Evolutionary conservation across 2,888 invertebrate species (phyloP).

Genomic region (Eupeodes latifasciatus): DNA sequence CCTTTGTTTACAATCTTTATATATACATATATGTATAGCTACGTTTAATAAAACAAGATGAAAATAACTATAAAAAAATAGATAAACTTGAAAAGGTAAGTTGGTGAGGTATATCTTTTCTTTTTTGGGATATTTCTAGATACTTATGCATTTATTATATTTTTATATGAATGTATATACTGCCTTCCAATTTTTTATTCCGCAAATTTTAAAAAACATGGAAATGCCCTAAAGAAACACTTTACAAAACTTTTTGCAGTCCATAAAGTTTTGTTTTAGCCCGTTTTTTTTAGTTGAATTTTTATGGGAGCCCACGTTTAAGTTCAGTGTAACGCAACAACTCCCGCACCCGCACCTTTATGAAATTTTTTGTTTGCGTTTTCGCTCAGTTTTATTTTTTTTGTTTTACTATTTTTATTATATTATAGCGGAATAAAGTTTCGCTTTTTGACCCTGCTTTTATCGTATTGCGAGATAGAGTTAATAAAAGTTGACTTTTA

Average conservation of each 20-base stretch:
- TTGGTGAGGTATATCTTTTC: background rate
- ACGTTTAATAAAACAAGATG: no score
- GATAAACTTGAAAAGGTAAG: constrained; percentile 21
- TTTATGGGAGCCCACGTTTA: constrained; percentile 57
- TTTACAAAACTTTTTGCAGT: constrained; percentile 66
- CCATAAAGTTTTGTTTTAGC: constrained; percentile 74
- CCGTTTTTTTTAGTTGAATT: constrained; percentile 55
- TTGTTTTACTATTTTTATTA: constrained; percentile 21
- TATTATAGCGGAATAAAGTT: constrained; percentile 48
- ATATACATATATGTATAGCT: no score
- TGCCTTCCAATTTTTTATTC: constrained; percentile 52
- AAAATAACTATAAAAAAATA: background rate
- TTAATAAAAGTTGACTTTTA: constrained; percentile 58
- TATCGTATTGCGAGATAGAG: constrained; percentile 52
- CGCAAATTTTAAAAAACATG: constrained; percentile 50
- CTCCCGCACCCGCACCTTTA: constrained; percentile 17
- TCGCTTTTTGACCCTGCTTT: constrained; percentile 67
- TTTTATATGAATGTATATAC: constrained; percentile 49
- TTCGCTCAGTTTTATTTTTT: no score
- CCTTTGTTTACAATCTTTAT: no score
- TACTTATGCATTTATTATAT: constrained; percentile 70
- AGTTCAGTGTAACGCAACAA: constrained; percentile 36
- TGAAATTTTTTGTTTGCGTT: background rate
- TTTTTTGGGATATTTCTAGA: constrained; percentile 35
- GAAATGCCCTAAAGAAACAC: constrained; percentile 70